Base-by-base conservation (phyloP, 2,888 invertebrate species). In the Himalopsyche tibetana region DNA sequence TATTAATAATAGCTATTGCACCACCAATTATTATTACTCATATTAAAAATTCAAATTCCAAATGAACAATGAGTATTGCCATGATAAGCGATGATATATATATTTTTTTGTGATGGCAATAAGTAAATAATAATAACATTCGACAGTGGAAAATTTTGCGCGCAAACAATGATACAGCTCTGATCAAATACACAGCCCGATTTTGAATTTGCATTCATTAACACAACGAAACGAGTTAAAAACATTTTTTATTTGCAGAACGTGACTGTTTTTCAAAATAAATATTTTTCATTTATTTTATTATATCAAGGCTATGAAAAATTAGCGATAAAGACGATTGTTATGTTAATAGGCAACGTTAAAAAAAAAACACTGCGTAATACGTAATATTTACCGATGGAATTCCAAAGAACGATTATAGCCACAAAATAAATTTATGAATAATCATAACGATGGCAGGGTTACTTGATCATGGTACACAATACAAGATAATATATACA, bases 241-340 rank as follows among this genome's bases (percentile, higher is more conserved):
- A 63, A 63, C 63, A 63, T 63, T 63, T 51, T 63, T 63, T 63
- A 63, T 63, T 63, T 63, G 63, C 28, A n/a, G 1, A 63, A 63
- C 63, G 63, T 63, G 63, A 63, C 63, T 63, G 63, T 63, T 63
- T 19, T 63, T 28, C 28, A 63, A 63, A 63, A n/a, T 28, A 63
- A 63, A 63, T 63, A 63, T 63, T 63, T 63, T 63, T 63, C 28
- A n/a, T 63, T 63, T 63, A 19, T 19, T 63, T 63, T 63, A 28
- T 19, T 28, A 19, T 28, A 28, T 8, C 63, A 28, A 63, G 63
- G 63, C 63, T 63, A 28, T 63, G 19, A 63, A 63, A 19, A 63
- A 51, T 15, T 51, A 51, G 11, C 45, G 45, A 51, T 51, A 51
- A 51, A 51, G 8, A 8, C 15, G 51, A 51, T 51, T 51, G 51